A percentile compares a stretch with the other conserved stretches of the same genome.
These are phyloP conservation scores for Melopsittacus undulatus DNA, from an alignment of 2,797 vertebrate species.

Conservation along the genomic window DNA sequence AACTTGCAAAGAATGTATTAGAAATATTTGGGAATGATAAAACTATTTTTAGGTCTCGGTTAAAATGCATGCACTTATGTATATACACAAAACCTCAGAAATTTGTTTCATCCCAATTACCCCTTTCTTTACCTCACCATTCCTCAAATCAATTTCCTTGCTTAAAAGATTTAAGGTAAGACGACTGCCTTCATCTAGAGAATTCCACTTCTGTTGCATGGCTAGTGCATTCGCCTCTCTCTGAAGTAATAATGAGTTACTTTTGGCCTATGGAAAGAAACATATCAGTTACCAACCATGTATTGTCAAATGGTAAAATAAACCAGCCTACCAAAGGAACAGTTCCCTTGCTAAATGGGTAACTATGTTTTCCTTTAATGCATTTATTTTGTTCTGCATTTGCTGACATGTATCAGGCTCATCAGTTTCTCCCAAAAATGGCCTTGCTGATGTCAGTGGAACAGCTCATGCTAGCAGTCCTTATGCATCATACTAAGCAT, in stretches of 20 bases:
- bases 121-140: constrained; percentile 77
- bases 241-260: constrained; percentile 80
- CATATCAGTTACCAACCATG: background rate
- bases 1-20: background rate
- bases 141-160: constrained; percentile 81
- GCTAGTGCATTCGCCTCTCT: constrained; percentile 81
- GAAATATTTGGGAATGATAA: background rate
- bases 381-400: background rate
- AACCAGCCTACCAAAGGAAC: background rate
- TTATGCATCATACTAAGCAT: background rate
- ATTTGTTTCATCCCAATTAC: background rate
- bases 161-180: constrained; percentile 80
- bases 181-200: constrained; percentile 77
- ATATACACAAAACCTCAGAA: background rate
- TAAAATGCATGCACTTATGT: background rate
- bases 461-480: background rate
- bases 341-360: background rate
- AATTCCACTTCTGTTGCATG: constrained; percentile 82
- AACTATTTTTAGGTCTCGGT: background rate
- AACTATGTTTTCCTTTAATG: background rate
- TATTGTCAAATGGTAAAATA: background rate
- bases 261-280: constrained; percentile 72
- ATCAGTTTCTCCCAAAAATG: background rate
- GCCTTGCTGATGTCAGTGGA: background rate
- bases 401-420: background rate